Evolutionary conservation across 2,113 vertebrate species (phyloP).

Genomic region (Hucho hucho): DNA sequence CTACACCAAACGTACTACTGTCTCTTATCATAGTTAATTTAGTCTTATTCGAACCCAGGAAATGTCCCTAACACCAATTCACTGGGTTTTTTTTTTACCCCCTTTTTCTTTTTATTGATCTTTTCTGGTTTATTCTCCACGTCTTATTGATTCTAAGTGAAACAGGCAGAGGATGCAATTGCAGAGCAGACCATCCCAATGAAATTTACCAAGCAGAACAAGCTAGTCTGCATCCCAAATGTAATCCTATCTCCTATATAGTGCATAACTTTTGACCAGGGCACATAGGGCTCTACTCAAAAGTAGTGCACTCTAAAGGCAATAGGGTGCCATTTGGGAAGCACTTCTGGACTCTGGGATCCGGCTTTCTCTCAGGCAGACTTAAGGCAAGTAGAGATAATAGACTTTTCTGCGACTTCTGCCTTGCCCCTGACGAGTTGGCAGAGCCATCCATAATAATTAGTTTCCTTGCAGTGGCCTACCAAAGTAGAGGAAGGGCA

Average conservation of each 20-base stretch:
- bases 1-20: background rate
- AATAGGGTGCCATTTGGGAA: no score
- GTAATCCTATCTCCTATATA: no score
- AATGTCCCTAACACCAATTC: slow-evolving; percentile 18
- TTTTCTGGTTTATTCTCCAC: slow-evolving; percentile 47
- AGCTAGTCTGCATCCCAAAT: background rate
- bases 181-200: slow-evolving; percentile 50
- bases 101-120: slow-evolving; percentile 38
- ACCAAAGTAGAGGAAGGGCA: background rate
- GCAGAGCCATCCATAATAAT: background rate
- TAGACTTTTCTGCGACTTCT: slow-evolving; percentile 39
- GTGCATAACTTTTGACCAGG: no score
- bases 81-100: background rate
- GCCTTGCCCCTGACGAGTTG: background rate
- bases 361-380: slow-evolving; percentile 15
- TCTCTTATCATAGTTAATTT: slow-evolving; percentile 24
- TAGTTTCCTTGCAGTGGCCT: background rate
- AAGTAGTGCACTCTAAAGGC: no score
- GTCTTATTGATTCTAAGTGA: slow-evolving; percentile 55
- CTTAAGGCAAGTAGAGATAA: slow-evolving; percentile 30
- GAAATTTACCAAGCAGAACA: slow-evolving; percentile 55
- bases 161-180: slow-evolving; percentile 58
- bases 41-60: slow-evolving; percentile 19
- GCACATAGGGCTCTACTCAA: no score
- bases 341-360: background rate